Percentiles rank a stretch among this genome's conserved stretches.
Conservation (phyloP, 2,113 vertebrate species). For the Macquaria australasica region DNA sequence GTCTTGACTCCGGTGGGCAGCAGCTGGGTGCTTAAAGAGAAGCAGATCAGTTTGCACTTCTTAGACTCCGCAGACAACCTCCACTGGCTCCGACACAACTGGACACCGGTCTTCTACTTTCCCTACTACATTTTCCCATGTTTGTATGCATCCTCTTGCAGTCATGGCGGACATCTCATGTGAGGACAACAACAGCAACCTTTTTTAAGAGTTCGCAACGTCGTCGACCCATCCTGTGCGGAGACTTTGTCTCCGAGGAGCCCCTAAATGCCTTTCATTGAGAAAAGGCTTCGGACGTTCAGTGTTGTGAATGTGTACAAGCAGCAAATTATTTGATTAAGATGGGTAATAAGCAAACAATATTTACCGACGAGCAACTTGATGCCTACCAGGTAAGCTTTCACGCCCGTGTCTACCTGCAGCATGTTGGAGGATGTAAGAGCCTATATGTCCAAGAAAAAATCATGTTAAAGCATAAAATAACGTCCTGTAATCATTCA, state of each 20-base stretch:
- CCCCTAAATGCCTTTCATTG: conserved; percentile 88
- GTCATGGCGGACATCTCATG: conserved; percentile 59
- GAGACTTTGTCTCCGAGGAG: conserved; percentile 72
- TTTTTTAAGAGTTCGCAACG: conserved; percentile 44
- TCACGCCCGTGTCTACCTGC: background rate
- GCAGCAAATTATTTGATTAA: conserved; percentile 84
- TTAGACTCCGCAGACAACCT: background rate
- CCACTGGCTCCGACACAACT: background rate
- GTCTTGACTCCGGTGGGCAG: conserved; percentile 53
- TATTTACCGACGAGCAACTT: conserved; percentile 96
- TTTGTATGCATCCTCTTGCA: conserved; percentile 14
- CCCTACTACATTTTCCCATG: background rate
- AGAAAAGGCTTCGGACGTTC: conserved; percentile 81
- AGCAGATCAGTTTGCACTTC: conserved; percentile 46
- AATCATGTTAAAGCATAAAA: background rate
- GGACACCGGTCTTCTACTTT: background rate
- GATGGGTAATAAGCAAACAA: conserved; percentile 97
- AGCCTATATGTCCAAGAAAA: background rate
- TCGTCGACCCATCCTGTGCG: conserved; percentile 71
- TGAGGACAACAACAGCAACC: conserved; percentile 33
- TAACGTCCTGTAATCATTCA: background rate
- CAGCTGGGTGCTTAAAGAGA: conserved; percentile 46
- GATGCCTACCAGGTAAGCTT: conserved; percentile 94
- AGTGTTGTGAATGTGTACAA: conserved; percentile 86
- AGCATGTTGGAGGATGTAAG: background rate